phyloP scores from a whole-genome alignment of 2,888 invertebrate species.

The Caenorhabditis parvicauda region DNA sequence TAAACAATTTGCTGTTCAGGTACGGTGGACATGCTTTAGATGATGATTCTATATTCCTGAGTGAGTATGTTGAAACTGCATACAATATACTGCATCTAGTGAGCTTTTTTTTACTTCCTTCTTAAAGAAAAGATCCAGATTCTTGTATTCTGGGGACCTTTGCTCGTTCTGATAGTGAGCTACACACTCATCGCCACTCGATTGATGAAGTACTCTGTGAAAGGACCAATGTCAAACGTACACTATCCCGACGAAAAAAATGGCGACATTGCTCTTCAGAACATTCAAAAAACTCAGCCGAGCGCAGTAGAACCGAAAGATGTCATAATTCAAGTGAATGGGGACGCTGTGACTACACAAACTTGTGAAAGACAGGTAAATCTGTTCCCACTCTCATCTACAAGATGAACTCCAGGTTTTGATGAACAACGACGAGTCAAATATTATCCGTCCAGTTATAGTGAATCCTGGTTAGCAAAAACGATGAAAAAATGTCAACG shows the following conservation, averaged over 20 bases:
- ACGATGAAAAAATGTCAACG: too few relatives aligned
- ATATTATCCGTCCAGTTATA: too few relatives aligned
- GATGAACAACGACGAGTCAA: neutral
- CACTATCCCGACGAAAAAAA: constrained; percentile 13
- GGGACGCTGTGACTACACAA: neutral
- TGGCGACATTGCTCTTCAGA: neutral
- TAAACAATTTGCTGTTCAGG: constrained; percentile 1
- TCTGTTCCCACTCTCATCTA: too few relatives aligned
- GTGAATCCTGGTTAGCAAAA: too few relatives aligned
- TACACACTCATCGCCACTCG: constrained; percentile 54
- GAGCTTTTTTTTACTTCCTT: neutral
- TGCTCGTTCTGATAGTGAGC: constrained; percentile 44
- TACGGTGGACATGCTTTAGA: constrained; percentile 1
- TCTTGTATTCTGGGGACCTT: constrained; percentile 60
- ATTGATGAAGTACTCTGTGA: constrained; percentile 47
- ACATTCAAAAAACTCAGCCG: constrained; percentile 11
- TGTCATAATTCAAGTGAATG: constrained; percentile 4
- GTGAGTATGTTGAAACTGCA: constrained; percentile 30
- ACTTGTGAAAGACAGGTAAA: too few relatives aligned
- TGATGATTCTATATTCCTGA: constrained; percentile 27
- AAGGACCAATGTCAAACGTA: constrained; percentile 6
- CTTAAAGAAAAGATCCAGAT: constrained; percentile 31
- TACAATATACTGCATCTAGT: constrained; percentile 57
- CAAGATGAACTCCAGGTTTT: too few relatives aligned
- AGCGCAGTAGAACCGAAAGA: constrained; percentile 15